These are phyloP conservation scores for Rhea americana DNA, from an alignment of 2,113 vertebrate species.

Conservation along the genomic window DNA sequence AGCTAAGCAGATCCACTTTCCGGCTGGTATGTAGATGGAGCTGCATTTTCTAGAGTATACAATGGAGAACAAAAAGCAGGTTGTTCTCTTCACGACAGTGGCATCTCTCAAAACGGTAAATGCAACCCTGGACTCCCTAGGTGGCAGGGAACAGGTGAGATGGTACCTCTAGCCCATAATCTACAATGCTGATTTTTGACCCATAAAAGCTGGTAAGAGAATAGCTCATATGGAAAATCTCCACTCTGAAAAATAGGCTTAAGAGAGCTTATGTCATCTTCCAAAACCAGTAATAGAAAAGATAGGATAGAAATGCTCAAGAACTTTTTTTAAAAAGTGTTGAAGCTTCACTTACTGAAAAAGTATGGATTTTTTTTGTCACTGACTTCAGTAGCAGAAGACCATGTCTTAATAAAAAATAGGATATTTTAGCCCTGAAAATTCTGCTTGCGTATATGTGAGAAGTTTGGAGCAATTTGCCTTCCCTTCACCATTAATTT, in stretches of 20 bases:
- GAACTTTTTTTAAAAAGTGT: background rate
- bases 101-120: background rate
- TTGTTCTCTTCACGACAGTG: background rate
- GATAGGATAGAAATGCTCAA: background rate
- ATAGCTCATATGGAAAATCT: background rate
- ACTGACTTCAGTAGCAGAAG: background rate
- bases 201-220: background rate
- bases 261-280: conserved; percentile 31
- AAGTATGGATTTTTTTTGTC: background rate
- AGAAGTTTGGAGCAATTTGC: background rate
- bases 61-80: background rate
- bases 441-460: background rate
- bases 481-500: background rate
- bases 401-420: background rate
- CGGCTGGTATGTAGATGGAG: background rate
- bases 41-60: background rate
- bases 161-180: background rate
- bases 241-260: background rate
- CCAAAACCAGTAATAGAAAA: conserved; percentile 8
- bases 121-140: background rate
- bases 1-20: conserved; percentile 2
- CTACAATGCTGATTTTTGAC: background rate
- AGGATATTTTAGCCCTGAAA: background rate
- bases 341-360: background rate
- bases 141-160: background rate